A percentile compares a stretch with the other conserved stretches of the same genome.
phyloP scores from a whole-genome alignment of 2,888 invertebrate species.

The Sipha maydis region DNA sequence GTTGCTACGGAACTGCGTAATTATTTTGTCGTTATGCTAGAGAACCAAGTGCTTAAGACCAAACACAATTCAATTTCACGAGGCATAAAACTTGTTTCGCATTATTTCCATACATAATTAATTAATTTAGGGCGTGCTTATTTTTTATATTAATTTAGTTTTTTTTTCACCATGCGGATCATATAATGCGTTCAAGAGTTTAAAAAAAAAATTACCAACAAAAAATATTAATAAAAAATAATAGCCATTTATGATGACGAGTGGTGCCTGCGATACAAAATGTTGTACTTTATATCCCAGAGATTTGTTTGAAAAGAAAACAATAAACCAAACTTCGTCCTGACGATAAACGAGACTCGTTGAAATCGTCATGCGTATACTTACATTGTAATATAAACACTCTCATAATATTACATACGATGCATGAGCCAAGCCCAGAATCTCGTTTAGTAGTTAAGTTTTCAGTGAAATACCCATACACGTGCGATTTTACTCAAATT shows the following conservation, averaged over 20 bases:
- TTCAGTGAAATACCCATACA: not conserved
- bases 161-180: not conserved
- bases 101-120: slow-evolving; percentile 49
- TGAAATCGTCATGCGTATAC: not conserved
- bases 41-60: slow-evolving; percentile 26
- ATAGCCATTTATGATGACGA: not conserved
- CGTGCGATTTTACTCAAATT: not conserved
- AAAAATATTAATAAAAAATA: not conserved
- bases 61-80: slow-evolving; percentile 37
- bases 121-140: slow-evolving; percentile 24
- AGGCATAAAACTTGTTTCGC: slow-evolving; percentile 46
- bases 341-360: slow-evolving; percentile 4
- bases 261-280: too few relatives aligned
- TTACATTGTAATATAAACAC: not conserved
- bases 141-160: not conserved
- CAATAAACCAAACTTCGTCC: not conserved
- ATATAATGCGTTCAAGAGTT: not conserved
- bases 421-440: not conserved
- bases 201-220: too few relatives aligned
- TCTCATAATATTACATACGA: not conserved
- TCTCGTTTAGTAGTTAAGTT: not conserved
- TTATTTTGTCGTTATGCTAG: slow-evolving; percentile 15
- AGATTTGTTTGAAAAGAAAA: slow-evolving; percentile 11
- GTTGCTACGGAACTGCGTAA: not conserved
- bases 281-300: too few relatives aligned